Evolutionary conservation across 1,140 invertebrate genomes (phyloP), one percentile per base, ranked within the genome.

Genomic region (Scaptodrosophila lebanonensis): DNA sequence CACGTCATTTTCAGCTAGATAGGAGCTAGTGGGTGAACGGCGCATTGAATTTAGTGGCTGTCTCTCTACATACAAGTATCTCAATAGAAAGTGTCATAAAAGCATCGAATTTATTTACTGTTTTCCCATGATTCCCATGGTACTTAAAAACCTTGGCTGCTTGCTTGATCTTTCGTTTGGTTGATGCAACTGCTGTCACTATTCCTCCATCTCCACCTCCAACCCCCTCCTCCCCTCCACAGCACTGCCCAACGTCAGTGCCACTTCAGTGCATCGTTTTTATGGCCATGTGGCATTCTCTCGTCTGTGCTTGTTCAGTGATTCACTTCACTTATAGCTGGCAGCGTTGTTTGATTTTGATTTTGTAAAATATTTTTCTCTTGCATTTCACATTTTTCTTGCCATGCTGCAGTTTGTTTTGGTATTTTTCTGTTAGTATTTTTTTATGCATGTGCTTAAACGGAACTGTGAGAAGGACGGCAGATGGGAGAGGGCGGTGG

Each of bases 331-430:
- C 57, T 73, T 73, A 66, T 72, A 82, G 68, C 75, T 75, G 42
- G 42, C 56, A 79, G 69, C 69, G 69, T 79, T 79, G 75, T 79
- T 79, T 79, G 75, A 79, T 75, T 79, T 82, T 79, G 75, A 82
- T 82, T 79, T 75, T 75, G 73, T 82, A 66, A 79, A 79, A 82
- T 75, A 79, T 82, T 75, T 79, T 82, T 64, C 52, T 77, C 47
- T 44, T 73, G 68, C 65, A 82, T 79, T 82, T 79, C 66, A 66
- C 56, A 73, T 72, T 66, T 77, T 69, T 51, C 43, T 27, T 40
- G 44, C 8, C 12, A 20, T 20, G 22, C 27, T 48, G 20, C 44
- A 56, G 27, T 40, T 64, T 58, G 22, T 72, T 72, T 62, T 66
- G 42, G 30, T 35, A 58, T 40, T 50, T 20, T 49, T 45, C 22